Evolutionary conservation across 2,797 vertebrate species (phyloP), one percentile per base, ranked within the genome.

Genomic region (Myotis findleyi): DNA sequence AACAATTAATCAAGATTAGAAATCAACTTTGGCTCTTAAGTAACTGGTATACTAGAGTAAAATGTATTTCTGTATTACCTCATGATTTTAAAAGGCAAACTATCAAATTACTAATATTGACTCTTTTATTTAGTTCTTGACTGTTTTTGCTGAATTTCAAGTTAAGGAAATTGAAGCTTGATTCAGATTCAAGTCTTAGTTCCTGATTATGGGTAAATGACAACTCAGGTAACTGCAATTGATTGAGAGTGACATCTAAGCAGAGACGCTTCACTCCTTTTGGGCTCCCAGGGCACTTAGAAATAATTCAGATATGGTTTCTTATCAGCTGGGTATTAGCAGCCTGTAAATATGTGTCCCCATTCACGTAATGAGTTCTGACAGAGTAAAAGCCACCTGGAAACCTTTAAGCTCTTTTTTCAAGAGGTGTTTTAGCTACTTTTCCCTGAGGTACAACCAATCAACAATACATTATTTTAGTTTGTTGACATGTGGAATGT

Each of bases 341-440:
- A 93, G 79, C 30, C 95, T 96, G 75, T 92, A 96, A 88, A 95
- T 94, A 88, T 91, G 92, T 90, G 83, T 72, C 64, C 72, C 25
- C 38, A 73, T 89, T 94, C 84, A 79, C 80, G 87, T 96, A 97
- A 97, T 96, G 82, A 72, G 18, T 85, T 97, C 89, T 93, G 97
- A 97, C 93, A 96, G 0, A 17, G n/a, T 73, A 30, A 93, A 83
- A 97, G 72, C 91, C 95, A 97, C 92, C 91, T 92, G 92, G 95
- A 96, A 97, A 83, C 38, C 72, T n/a, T 94, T 92, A 84, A 97
- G 91, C 84, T 69, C 66, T 47, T 95, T 87, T 90, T 66, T 59
- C 82, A 69, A 64, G 9, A 1, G 80, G 18, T 84, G 93, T 76
- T 85, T 97, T 94, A 88, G 91, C 79, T 95, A 76, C 82, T 83